Evolutionary conservation across 2,113 vertebrate genomes (phyloP), one percentile per base, ranked within the genome.

Genomic region (Alexandromys fortis): DNA sequence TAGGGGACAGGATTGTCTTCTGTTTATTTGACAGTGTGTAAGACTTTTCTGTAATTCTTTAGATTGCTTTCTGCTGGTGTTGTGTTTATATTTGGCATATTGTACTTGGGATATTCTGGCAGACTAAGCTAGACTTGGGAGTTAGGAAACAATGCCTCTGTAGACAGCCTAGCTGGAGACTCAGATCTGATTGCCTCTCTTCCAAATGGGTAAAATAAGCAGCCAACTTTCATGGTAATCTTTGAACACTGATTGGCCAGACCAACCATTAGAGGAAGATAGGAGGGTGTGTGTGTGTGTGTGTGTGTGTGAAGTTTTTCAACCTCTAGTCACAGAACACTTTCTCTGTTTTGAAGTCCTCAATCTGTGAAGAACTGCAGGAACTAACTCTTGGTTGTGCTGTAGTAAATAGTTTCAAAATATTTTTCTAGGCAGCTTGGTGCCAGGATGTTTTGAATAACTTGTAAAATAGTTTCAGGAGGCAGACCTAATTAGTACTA

Each of bases 401-500:
- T 24, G 49, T 95, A 78, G 49, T 78, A 90, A 97, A 87, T 93
- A 55, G 88, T 94, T 94, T 82, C 85, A 94, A 76, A 94, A 96
- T 94, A 92, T 95, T 96, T 93, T 96, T 91, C 79, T 87, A 91
- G 87, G 95, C 79, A 83, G 38, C 73, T 77, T 49, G 58, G 82
- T 78, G 96, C 89, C 63, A 68, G 68, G 58, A 73, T 95, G 75
- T 94, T 94, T 96, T 88, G 94, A 95, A 85, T 88, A 65, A 30
- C 96, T 95, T 93, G 58, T 97, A 81, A 95, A 94, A 81, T 81
- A 82, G 83, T 94, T 96, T 96, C 86, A 96, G 97, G 96, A 97
- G 91, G 94, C 85, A 67, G 73, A 79, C 68, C 55, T 89, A 96
- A 72, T 97, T 96, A 97, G 96, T 93, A 89, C 77, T 67, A 13